Percentiles rank a stretch among this genome's conserved stretches.
Evolutionary conservation across 1,140 invertebrate genomes (phyloP).

Genomic region (Caenorhabditis tropicalis): DNA sequence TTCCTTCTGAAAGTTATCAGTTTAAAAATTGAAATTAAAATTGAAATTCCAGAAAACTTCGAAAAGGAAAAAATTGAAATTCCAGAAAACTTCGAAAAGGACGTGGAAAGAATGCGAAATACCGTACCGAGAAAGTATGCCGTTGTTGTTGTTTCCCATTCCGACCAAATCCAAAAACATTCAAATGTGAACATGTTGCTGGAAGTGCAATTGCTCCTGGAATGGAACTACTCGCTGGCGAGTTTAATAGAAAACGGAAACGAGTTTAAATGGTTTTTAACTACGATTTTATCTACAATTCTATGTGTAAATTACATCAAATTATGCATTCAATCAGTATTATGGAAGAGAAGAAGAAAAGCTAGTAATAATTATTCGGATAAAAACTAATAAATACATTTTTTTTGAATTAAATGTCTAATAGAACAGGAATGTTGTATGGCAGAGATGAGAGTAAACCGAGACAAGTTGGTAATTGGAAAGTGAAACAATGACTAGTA

Average conservation of each 20-base stretch:
- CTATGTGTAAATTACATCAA: slow-evolving; percentile 6
- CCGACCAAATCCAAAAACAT: slow-evolving; percentile 63
- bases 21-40: too few relatives aligned
- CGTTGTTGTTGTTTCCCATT: slow-evolving; percentile 72
- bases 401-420: not conserved
- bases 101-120: slow-evolving; percentile 42
- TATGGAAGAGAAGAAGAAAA: not conserved
- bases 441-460: not conserved
- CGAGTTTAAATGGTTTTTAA: not conserved
- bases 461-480: not conserved
- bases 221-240: slow-evolving; percentile 55
- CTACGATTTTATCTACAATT: slow-evolving; percentile 21
- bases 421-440: slow-evolving; percentile 14
- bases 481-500: slow-evolving; percentile 7
- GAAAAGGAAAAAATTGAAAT: too few relatives aligned
- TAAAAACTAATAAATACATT: slow-evolving; percentile 25
- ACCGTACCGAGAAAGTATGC: slow-evolving; percentile 64
- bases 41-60: too few relatives aligned
- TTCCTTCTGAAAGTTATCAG: not conserved
- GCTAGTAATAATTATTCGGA: not conserved
- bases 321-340: slow-evolving; percentile 41
- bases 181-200: slow-evolving; percentile 65
- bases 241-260: slow-evolving; percentile 17
- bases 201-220: slow-evolving; percentile 65
- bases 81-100: slow-evolving; percentile 62